Conservation (phyloP, 2,113 vertebrate species). For the Chrysemys picta region DNA sequence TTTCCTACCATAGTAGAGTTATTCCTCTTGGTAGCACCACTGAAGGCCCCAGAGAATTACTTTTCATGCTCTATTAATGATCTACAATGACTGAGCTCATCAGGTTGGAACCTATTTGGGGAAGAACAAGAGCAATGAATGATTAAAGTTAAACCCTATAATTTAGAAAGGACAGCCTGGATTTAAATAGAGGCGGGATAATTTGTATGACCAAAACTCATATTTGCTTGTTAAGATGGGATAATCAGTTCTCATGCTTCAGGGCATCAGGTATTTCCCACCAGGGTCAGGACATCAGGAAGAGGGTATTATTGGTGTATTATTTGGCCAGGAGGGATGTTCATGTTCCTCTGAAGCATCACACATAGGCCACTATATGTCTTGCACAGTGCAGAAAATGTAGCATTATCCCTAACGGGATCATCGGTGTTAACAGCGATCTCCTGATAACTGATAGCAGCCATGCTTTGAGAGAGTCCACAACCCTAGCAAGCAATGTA, state of each 20-base stretch:
- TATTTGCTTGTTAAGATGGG: not conserved
- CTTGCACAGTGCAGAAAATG: accelerated
- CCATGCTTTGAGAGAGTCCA: too few relatives aligned
- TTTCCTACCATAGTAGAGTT: accelerated
- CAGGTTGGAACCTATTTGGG: accelerated
- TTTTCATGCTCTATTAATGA: accelerated
- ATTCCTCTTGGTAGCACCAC: not conserved
- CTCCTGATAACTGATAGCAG: not conserved
- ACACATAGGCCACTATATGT: not conserved
- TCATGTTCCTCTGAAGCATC: not conserved
- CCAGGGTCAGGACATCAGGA: not conserved
- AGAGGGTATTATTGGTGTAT: not conserved
- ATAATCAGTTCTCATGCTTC: not conserved
- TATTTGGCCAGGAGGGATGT: not conserved
- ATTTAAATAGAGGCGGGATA: accelerated
- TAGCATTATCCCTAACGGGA: not conserved
- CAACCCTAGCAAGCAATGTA: not conserved
- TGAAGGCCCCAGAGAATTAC: accelerated
- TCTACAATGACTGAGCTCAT: not conserved
- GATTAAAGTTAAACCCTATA: accelerated
- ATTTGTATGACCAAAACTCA: not conserved
- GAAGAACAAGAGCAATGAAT: not conserved
- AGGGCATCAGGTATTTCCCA: not conserved
- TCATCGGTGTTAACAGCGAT: not conserved
- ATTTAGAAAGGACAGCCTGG: accelerated